Base-by-base conservation (phyloP, 2,888 invertebrate species). In the Alcis repandata region DNA sequence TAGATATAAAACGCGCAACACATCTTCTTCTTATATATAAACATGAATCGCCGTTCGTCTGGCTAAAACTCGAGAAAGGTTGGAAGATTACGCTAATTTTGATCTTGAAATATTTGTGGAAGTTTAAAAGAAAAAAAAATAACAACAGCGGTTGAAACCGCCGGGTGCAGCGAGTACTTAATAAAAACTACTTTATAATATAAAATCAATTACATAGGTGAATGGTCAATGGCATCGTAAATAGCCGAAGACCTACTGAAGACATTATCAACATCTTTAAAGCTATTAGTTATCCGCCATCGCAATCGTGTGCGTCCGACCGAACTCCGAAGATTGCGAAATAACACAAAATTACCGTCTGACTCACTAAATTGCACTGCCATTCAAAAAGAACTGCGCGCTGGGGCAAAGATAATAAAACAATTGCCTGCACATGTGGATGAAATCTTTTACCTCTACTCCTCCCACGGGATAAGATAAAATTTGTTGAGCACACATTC, bases 261-360 rank as follows among this genome's bases (percentile, higher is more conserved):
- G 69, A 69, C 59, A 52, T 67, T 69, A 69, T 66, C 63, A 46
- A 22, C 45, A 69, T 66, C 69, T 66, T 19, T 22, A 59, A 57
- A 62, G 38, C 62, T 68, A 63, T 57, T 61, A 32, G 32, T 45
- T 45, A 56, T 33, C 32, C 19, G 41, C 15, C 43, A 45, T 52
- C n/a, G 53, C 46, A 53, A 51, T 53, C 59, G 59, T 49, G 48
- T 63, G 51, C 52, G 61, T 48, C 61, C 56, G 60, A 51, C 32
- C 27, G 49, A n/a, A 10, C 22, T 45, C 0, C 32, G 11, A 17
- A 36, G 13, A 46, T 65, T 59, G 20, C 40, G 65, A 60, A 60
- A 64, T 45, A 45, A 43, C 59, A 15, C 59, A 45, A 60, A 59
- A 65, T 56, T 56, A 49, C 60, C 33, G 46, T 3, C 46, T 59